Evolutionary conservation across 2,113 vertebrate genomes (phyloP), one percentile per base, ranked within the genome.

Genomic region (Cricetomys ansorgei): DNA sequence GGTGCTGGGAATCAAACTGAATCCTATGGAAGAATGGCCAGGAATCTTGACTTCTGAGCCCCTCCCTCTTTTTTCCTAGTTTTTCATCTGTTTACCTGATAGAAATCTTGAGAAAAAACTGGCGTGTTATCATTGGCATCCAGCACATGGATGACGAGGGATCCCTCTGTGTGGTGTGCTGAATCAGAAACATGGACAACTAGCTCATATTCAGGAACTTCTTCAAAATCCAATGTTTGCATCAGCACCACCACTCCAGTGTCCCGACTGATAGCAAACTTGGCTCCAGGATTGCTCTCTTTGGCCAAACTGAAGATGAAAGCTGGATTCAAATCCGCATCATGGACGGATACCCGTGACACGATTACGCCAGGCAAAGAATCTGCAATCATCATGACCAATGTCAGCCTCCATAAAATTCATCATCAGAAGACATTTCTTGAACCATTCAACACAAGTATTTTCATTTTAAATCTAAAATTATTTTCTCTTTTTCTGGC

Each of bases 61-160:
- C 13, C 31, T 16, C 16, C 11, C 23, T 3, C 48, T 0, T 62
- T 76, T 23, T 70, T 67, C 67, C 69, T 10, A 34, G 11, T 23
- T 53, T 69, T 10, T 12, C 37, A 69, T 73, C 59, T 59, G 27
- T 97, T 91, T 97, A 99, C 99, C 99, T 99, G 99, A 97, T 99
- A 99, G 6, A 92, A 98, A 94, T 99, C 98, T 97, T 99, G 98
- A 73, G 98, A 98, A 98, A 99, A 99, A 77, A 98, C 95, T 0
- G 99, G 99, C 62, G 99, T 98, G 5, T 99, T 99, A 97, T 99
- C 99, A 86, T 99, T 99, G 97, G 99, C 45, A 34, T 99, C 99
- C 92, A 99, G 90, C 92, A 99, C 98, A 75, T 92, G 96, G 96
- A 99, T 93, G 10, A 59, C 62, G 72, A 99, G 97, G 34, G 98